phyloP scores from a whole-genome alignment of 2,797 vertebrate genomes.

The Anguilla anguilla region DNA sequence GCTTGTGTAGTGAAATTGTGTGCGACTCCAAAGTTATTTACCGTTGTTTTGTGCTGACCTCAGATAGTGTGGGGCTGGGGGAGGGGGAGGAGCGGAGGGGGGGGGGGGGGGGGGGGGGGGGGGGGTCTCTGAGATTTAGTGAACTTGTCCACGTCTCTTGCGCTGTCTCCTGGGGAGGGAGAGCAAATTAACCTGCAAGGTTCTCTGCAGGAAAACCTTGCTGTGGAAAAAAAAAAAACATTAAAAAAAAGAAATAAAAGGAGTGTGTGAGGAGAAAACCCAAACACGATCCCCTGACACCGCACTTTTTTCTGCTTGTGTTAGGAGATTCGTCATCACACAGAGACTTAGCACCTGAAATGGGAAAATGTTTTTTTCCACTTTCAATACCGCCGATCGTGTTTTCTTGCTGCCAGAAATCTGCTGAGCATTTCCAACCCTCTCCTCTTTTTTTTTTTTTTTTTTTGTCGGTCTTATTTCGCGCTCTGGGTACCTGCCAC shows the following conservation, averaged over 20 bases:
- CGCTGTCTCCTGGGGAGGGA: slow-evolving; percentile 16
- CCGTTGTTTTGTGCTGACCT: slow-evolving; percentile 45
- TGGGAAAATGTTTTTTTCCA: slow-evolving; percentile 56
- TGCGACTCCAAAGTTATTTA: slow-evolving; percentile 20
- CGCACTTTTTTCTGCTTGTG: slow-evolving; percentile 76
- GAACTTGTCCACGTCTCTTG: slow-evolving; percentile 55
- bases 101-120: slow-evolving; percentile 37
- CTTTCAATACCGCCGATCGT: slow-evolving; percentile 40
- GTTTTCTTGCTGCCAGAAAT: slow-evolving; percentile 27
- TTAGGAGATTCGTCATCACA: slow-evolving; percentile 76
- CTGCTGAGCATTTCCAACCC: slow-evolving; percentile 11
- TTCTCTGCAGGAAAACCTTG: slow-evolving; percentile 63
- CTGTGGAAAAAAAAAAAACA: slow-evolving; percentile 50
- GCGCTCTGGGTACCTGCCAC: slow-evolving; percentile 55
- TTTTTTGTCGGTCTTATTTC: neutral
- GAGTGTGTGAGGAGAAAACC: slow-evolving; percentile 42
- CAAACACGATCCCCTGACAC: slow-evolving; percentile 68
- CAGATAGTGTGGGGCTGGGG: slow-evolving; percentile 25
- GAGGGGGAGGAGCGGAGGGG: slow-evolving; percentile 29
- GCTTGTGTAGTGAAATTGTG: slow-evolving; percentile 32
- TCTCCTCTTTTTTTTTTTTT: slow-evolving; percentile 29
- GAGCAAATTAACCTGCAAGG: slow-evolving; percentile 63
- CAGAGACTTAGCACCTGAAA: slow-evolving; percentile 73
- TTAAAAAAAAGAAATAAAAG: neutral
- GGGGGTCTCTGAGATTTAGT: slow-evolving; percentile 44